Base-by-base conservation (phyloP, 2,797 vertebrate species). In the Argentina silus region DNA sequence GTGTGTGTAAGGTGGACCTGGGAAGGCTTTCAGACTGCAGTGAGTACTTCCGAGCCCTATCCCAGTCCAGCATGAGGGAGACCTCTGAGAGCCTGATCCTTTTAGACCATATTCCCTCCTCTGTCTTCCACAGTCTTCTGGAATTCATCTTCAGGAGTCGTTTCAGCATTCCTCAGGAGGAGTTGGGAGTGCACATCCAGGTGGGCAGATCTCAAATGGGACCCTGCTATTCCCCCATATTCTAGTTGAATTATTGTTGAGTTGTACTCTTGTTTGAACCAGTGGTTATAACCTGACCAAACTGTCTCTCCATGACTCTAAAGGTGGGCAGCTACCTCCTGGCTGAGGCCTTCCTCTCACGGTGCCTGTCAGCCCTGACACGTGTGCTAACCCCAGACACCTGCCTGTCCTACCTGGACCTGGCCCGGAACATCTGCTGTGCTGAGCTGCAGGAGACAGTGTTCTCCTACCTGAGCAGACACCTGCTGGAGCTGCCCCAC, bases 61-160 rank as follows among this genome's bases (percentile, higher is more conserved):
- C 89, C 17, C 89, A 88, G 61, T 95, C 93, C 60, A 83, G 78
- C 50, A 95, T 95, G 94, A 93, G 85, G 77, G 95, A 95, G 81
- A 92, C 85, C 0, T 78, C 80, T 1, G 92, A 92, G 66, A 79
- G 78, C 21, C 75, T 88, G 43, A 84, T 95, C 76, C 73, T 81
- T 12, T 83, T 95, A 70, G 83, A 89, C 15, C 91, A 93, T 1
- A 81, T 95, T 23, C 83, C 93, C 1, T 93, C 92, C 6, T 82
- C 72, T 0, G 61, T 90, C 69, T 95, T 95, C 77, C 78, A 79
- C 74, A 90, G 83, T 77, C 70, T 95, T 44, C 89, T 95, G 19
- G 90, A 94, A 78, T 95, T 93, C 79, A 90, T 76, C 70, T 95
- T 95, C 81, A 36, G 77, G 2, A n/a, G 87, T 14, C 72, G n/a